Conservation (phyloP, 2,888 invertebrate genomes). For the Embidobia sp. region DNA sequence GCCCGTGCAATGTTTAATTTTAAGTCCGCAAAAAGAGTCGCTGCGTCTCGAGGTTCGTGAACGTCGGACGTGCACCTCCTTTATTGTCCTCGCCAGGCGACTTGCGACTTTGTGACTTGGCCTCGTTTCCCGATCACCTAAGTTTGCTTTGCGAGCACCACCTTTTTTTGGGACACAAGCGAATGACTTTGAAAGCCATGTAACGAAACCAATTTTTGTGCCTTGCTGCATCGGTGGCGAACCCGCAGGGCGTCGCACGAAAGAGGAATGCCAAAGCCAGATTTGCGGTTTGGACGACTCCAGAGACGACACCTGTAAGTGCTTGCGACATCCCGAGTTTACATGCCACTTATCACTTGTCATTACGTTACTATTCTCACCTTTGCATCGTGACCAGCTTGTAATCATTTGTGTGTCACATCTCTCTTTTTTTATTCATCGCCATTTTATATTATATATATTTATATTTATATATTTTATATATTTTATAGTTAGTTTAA, state of each 20-base stretch:
- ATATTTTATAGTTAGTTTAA: too few relatives aligned
- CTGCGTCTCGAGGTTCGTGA: conserved; percentile 52
- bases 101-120: conserved; percentile 44
- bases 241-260: conserved; percentile 75
- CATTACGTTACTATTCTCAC: conserved; percentile 23
- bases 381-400: conserved; percentile 58
- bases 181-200: conserved; percentile 56
- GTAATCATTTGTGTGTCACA: conserved; percentile 8
- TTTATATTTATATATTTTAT: too few relatives aligned
- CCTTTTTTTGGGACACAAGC: conserved; percentile 50
- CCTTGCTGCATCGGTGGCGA: conserved; percentile 76
- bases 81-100: conserved; percentile 57
- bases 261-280: conserved; percentile 77
- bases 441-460: too few relatives aligned
- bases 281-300: conserved; percentile 77
- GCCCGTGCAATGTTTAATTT: too few relatives aligned
- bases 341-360: neutral
- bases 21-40: neutral
- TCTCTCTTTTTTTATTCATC: too few relatives aligned
- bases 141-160: conserved; percentile 58
- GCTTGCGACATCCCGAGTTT: conserved; percentile 30
- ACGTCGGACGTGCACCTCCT: conserved; percentile 64
- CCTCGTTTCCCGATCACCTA: conserved; percentile 43
- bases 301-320: conserved; percentile 76
- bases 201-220: conserved; percentile 75